These are phyloP conservation scores for Orcinus orca DNA, from an alignment of 2,113 vertebrate genomes.

Conservation along the genomic window DNA sequence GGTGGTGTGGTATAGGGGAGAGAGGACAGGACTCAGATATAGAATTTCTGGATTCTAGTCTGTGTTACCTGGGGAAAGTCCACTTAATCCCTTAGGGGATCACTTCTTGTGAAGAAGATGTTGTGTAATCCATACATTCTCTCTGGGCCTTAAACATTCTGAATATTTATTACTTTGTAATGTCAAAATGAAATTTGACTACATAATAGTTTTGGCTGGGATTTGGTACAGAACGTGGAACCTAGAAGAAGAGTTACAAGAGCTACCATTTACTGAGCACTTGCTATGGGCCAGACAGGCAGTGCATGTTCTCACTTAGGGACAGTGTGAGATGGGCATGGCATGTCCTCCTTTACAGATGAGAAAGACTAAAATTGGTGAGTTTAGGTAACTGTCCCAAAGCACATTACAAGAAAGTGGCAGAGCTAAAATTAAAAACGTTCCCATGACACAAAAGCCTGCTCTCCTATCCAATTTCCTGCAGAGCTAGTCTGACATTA, in stretches of 20 bases:
- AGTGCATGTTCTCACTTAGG: neutral
- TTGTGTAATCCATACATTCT: neutral
- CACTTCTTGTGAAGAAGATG: neutral
- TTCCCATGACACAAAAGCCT: neutral
- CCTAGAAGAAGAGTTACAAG: neutral
- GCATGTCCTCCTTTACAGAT: neutral
- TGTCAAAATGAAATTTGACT: neutral
- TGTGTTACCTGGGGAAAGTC: neutral
- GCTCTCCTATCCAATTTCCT: neutral
- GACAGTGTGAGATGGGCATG: neutral
- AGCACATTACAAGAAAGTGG: neutral
- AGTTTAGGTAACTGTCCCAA: neutral
- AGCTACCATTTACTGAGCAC: neutral
- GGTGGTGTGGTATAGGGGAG: neutral
- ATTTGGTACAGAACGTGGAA: neutral
- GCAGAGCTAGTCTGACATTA: neutral
- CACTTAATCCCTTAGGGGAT: neutral
- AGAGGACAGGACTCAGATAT: neutral
- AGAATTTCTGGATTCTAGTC: neutral
- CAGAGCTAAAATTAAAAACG: neutral
- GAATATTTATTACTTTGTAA: neutral
- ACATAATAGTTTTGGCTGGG: neutral
- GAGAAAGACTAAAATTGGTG: neutral
- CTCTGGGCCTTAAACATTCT: neutral
- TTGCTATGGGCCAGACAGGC: neutral